Evolutionary conservation across 2,797 vertebrate genomes (phyloP), one percentile per base, ranked within the genome.

Genomic region (Pogoniulus pusillus): DNA sequence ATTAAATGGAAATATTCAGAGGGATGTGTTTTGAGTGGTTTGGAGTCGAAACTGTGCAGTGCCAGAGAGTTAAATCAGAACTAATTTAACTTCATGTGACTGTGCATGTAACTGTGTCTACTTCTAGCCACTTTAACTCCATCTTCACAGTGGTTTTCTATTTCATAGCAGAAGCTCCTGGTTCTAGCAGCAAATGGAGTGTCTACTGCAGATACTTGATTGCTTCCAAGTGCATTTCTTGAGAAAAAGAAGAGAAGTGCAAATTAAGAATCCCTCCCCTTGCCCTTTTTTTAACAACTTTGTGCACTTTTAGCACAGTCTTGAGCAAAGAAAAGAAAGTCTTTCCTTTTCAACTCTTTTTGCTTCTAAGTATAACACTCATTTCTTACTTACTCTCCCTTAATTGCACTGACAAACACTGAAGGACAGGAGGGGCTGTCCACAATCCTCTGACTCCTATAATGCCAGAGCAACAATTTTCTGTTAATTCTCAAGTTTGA

Each of bases 51-150:
- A 26, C 51, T 23, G 11, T 59, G 58, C 34, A 85, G 64, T 93
- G 13, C 4, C 64, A 77, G n/a, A 23, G 55, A 19, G 17, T 65
- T 91, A 70, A 89, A 69, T 81, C 29, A 47, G 73, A 53, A 53
- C 34, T 76, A 32, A 89, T 70, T 85, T 81, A 55, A 76, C 49
- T 64, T 20, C 20, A 0, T 59, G 27, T 32, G 20, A 55, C 27
- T 1, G 2, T 10, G 26, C 0, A 1, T 37, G 7, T 32, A 63
- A 51, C 35, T 12, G 39, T 4, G 1, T 12, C 20, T 82, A 3
- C 41, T 65, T 87, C 80, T 72, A 91, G 64, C 10, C 29, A 34
- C 16, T 49, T 75, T 34, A 88, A 74, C 39, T n/a, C 27, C 39
- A 2, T 18, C 14, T n/a, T 93, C 59, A 29, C 20, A 18, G 8